phyloP scores from a whole-genome alignment of 2,113 vertebrate species.

The Alaudala cheleensis region DNA sequence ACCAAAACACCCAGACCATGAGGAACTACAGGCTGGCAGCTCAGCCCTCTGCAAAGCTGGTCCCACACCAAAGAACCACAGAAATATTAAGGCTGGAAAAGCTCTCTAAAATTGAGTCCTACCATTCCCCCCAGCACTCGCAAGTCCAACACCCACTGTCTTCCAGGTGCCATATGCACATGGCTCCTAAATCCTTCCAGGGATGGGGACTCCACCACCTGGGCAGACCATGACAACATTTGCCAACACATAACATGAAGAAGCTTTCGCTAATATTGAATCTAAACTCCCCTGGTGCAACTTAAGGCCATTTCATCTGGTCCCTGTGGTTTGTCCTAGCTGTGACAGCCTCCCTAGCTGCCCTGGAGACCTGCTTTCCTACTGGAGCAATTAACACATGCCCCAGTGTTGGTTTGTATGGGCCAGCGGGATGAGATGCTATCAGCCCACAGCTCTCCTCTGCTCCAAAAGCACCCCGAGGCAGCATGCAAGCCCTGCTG shows the following conservation, averaged over 20 bases:
- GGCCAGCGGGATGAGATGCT: background rate
- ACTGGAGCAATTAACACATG: background rate
- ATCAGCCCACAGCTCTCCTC: background rate
- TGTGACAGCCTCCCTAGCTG: background rate
- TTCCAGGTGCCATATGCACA: background rate
- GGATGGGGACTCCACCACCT: too few species aligned
- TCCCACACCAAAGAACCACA: background rate
- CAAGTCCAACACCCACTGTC: background rate
- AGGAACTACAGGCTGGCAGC: background rate
- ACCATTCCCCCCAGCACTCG: background rate
- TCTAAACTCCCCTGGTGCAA: background rate
- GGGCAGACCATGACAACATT: too few species aligned
- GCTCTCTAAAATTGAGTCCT: background rate
- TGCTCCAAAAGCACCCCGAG: fast-evolving
- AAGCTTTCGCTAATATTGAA: background rate
- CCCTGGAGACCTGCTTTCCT: background rate
- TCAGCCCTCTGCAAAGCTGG: background rate
- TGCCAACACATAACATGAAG: background rate
- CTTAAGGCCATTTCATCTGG: background rate
- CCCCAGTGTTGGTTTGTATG: background rate
- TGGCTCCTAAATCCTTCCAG: background rate
- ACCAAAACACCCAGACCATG: background rate
- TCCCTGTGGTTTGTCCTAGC: background rate
- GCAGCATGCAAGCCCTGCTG: background rate
- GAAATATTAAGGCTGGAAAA: background rate